Evolutionary conservation across 2,797 vertebrate genomes (phyloP), one percentile per base, ranked within the genome.

Genomic region (Ceryle rudis): DNA sequence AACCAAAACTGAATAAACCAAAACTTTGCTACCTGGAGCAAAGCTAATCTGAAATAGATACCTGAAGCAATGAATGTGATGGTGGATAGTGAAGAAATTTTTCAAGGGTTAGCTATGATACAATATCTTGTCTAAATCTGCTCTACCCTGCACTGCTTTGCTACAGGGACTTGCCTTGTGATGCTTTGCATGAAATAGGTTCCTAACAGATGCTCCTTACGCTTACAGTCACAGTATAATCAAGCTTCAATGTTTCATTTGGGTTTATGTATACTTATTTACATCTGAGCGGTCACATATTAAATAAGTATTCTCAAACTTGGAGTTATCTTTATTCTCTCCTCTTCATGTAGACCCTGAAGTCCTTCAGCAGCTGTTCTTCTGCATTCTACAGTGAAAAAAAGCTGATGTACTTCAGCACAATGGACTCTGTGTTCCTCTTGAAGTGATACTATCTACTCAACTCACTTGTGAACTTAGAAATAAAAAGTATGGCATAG

Each of bases 201-300:
- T 80, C 16, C 31, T 39, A 42, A 42, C 17, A 16, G 10, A 33
- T 41, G 65, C 4, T 47, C 10, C 31, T 70, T 81, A 65, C 39
- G 44, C 20, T 79, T 35, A 11, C 6, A 62, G 25, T 26, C 14
- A 4, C 0, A 0, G 3, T 61, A 29, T 23, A 71, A 29, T 39
- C 31, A 54, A 75, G 12, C 12, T 39, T 62, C 44, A 6, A 9
- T 58, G 2, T 33, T 81, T 70, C 7, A 51, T 87, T 69, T 42
- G 18, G 5, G 6, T 35, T 70, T 71, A 25, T 23, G 8, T 46
- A 14, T 81, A 11, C 33, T 73, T 82, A 16, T 73, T 65, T 39
- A 9, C 54, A 66, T 39, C 9, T 54, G 37, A 73, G 17, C 51
- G 44, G 7, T 37, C 41, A 16, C 7, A 17, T 70, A 19, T 20